phyloP scores from a whole-genome alignment of 2,113 vertebrate species.

The Lagopus leucura region DNA sequence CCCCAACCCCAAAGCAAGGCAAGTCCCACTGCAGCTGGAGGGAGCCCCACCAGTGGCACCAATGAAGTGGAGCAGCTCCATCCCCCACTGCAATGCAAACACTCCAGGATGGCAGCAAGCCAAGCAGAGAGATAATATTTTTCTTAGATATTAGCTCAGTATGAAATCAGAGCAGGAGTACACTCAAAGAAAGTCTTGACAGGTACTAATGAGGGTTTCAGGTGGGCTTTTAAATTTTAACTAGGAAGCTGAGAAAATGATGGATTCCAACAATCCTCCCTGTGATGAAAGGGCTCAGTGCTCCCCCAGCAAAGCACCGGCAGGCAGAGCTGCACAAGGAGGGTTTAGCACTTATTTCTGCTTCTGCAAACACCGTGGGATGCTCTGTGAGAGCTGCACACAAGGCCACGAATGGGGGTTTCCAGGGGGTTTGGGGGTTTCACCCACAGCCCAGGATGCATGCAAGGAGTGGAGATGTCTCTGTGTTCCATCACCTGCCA shows the following conservation, averaged over 20 bases:
- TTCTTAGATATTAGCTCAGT: constrained; percentile 27
- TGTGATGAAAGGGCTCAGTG: neutral
- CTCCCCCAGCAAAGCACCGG: accelerated
- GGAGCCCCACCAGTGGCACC: neutral
- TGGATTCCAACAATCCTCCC: neutral
- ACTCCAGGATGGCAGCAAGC: neutral
- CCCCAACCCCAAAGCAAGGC: neutral
- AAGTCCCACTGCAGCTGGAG: accelerated
- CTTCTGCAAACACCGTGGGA: neutral
- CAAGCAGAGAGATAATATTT: constrained; percentile 46
- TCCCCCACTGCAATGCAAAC: neutral
- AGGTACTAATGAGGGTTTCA: constrained; percentile 44
- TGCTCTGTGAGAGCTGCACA: neutral
- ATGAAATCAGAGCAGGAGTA: constrained; percentile 6
- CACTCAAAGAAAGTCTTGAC: constrained; percentile 21
- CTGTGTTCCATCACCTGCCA: accelerated
- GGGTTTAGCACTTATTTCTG: constrained; percentile 7
- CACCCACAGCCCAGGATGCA: neutral
- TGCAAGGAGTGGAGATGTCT: neutral
- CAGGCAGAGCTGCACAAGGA: neutral
- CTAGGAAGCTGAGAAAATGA: constrained; percentile 11
- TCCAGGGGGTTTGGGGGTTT: neutral
- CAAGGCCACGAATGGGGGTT: neutral
- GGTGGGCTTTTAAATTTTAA: constrained; percentile 39
- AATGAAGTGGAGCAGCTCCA: neutral